phyloP scores from a whole-genome alignment of 2,113 vertebrate genomes.

The Microcebus murinus region DNA sequence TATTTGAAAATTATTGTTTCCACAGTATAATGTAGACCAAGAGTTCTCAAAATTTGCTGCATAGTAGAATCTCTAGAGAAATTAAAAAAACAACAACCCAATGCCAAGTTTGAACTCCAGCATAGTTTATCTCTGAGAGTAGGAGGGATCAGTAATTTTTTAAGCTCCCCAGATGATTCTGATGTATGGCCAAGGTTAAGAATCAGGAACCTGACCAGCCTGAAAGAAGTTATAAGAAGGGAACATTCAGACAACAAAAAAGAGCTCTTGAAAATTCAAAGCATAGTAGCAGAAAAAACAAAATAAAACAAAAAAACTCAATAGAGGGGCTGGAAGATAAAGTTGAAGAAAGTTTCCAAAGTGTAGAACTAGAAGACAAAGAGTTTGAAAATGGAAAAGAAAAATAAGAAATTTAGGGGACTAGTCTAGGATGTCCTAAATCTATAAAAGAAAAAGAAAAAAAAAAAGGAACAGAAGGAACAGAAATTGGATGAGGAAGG shows the following conservation, averaged over 20 bases:
- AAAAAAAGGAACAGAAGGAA: not conserved
- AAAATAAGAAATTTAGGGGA: not conserved
- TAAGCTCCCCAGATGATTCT: not conserved
- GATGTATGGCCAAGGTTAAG: not conserved
- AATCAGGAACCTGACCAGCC: not conserved
- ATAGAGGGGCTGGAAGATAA: not conserved
- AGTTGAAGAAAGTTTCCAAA: not conserved
- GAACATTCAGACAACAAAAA: not conserved
- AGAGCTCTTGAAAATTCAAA: not conserved
- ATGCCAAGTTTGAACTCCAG: not conserved
- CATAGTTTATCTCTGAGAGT: not conserved
- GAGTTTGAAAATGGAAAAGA: not conserved
- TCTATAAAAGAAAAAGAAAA: not conserved
- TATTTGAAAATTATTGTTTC: not conserved
- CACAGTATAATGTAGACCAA: not conserved
- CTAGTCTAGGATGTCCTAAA: not conserved
- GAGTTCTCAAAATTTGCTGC: not conserved
- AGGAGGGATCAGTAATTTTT: not conserved
- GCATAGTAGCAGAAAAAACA: not conserved
- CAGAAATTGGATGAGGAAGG: not conserved
- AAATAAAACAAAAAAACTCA: not conserved
- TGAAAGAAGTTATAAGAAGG: not conserved
- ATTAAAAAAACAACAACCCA: not conserved
- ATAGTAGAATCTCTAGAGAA: not conserved
- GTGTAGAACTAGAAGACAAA: not conserved